A percentile compares a stretch with the other conserved stretches of the same genome.
Conservation (phyloP, 1,140 invertebrate genomes). For the Temnothorax curvispinosus region DNA sequence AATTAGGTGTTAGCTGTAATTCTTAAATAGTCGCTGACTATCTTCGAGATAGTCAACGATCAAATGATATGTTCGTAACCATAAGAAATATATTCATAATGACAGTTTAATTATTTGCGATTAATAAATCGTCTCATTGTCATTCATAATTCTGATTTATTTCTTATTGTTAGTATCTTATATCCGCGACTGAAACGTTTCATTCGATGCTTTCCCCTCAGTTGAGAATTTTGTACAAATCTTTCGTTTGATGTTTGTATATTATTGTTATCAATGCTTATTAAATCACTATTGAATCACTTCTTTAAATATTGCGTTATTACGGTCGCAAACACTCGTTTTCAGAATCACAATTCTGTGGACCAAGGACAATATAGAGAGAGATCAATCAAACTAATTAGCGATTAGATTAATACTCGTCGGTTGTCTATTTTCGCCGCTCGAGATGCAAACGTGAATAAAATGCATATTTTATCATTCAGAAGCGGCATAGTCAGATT, state of each 20-base stretch:
- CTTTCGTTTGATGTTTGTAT: not conserved
- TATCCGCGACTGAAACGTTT: not conserved
- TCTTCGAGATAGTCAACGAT: conserved; percentile 27
- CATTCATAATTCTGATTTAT: conserved; percentile 25
- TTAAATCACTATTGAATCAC: not conserved
- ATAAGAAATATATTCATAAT: conserved; percentile 7
- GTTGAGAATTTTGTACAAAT: not conserved
- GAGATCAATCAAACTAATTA: conserved; percentile 37
- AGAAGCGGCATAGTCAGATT: conserved; percentile 44
- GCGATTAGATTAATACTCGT: conserved; percentile 38
- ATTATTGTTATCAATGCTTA: not conserved
- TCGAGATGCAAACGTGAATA: conserved; percentile 14
- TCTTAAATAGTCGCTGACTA: conserved; percentile 40
- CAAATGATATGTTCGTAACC: conserved; percentile 29
- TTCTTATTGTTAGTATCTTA: not conserved
- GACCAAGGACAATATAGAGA: conserved; percentile 80
- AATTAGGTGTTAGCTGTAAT: conserved; percentile 69
- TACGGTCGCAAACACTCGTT: not conserved
- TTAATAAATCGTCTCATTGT: not conserved
- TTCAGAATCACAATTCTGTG: conserved; percentile 67
- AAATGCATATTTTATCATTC: conserved; percentile 72
- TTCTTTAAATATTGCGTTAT: conserved; percentile 23
- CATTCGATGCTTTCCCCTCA: not conserved
- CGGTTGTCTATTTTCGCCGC: conserved; percentile 47
- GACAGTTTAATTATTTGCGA: not conserved